These are phyloP conservation scores for Crocuta crocuta DNA, from an alignment of 2,113 vertebrate species.

Conservation along the genomic window DNA sequence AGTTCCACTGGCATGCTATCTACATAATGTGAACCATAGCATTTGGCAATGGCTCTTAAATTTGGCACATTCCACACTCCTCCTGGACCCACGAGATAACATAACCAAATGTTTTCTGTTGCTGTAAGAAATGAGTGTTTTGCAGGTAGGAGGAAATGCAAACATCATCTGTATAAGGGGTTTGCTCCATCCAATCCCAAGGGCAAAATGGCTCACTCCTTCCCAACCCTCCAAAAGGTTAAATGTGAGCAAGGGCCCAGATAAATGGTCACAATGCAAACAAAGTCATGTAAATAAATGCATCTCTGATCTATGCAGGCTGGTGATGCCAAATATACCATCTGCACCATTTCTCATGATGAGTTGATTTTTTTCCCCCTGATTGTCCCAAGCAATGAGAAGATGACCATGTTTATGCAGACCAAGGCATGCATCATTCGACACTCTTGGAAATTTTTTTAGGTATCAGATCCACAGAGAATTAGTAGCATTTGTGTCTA, in stretches of 20 bases:
- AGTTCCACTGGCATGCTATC: conserved; percentile 25
- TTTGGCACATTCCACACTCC: conserved; percentile 71
- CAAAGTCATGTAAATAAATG: conserved; percentile 81
- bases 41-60: conserved; percentile 78
- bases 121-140: conserved; percentile 73
- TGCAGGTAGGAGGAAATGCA: conserved; percentile 75
- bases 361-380: conserved; percentile 33
- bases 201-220: conserved; percentile 52
- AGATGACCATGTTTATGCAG: conserved; percentile 54
- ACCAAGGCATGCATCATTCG: conserved; percentile 47
- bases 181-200: conserved; percentile 23
- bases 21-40: conserved; percentile 62
- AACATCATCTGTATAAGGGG: conserved; percentile 17
- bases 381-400: conserved; percentile 56
- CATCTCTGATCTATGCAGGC: conserved; percentile 72
- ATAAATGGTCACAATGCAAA: conserved; percentile 76
- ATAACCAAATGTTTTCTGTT: conserved; percentile 78
- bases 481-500: conserved; percentile 32
- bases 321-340: conserved; percentile 77
- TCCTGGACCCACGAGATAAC: conserved; percentile 82
- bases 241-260: conserved; percentile 61
- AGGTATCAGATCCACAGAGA: conserved; percentile 25
- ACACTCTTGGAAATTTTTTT: background rate
- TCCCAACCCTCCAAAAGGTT: conserved; percentile 68
- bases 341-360: conserved; percentile 79